These are phyloP conservation scores for Drosophila gaucha DNA, from an alignment of 2,888 invertebrate species.

Conservation along the genomic window DNA sequence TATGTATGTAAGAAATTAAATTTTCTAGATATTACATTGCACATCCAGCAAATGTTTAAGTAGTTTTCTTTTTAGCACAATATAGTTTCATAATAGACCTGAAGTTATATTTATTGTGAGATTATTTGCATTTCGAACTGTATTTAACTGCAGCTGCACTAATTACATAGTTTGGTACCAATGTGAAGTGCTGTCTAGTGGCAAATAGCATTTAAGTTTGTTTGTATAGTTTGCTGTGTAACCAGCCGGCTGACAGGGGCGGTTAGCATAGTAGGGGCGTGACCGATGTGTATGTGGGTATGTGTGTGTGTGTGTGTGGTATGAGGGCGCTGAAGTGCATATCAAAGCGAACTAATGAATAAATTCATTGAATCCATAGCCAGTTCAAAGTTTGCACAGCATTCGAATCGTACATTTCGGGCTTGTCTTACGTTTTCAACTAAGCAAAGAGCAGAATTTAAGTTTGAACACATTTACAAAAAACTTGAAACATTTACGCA, in stretches of 20 bases:
- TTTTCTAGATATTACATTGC: too few relatives aligned
- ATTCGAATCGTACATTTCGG: slow-evolving; percentile 44
- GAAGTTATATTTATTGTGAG: not conserved
- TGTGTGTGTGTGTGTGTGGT: not conserved
- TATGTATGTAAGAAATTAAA: too few relatives aligned
- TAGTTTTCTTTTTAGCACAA: not conserved
- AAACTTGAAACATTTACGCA: slow-evolving; percentile 37
- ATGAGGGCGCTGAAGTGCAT: slow-evolving; percentile 56
- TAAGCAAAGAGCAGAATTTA: slow-evolving; percentile 5
- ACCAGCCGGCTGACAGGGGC: slow-evolving; percentile 10
- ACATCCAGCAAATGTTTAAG: not conserved
- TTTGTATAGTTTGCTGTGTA: slow-evolving; percentile 63
- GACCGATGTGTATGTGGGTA: not conserved
- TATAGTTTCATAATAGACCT: too few relatives aligned
- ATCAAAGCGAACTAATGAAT: slow-evolving; percentile 77
- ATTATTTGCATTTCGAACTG: not conserved
- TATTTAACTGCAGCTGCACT: not conserved
- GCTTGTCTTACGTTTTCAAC: slow-evolving; percentile 30
- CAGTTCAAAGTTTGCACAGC: slow-evolving; percentile 65
- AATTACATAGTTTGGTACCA: slow-evolving; percentile 18
- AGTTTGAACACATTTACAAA: slow-evolving; percentile 30
- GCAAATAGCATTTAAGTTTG: slow-evolving; percentile 71
- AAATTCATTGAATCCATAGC: slow-evolving; percentile 74
- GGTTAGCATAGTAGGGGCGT: slow-evolving; percentile 12
- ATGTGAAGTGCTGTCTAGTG: slow-evolving; percentile 40